phyloP scores from a whole-genome alignment of 2,888 invertebrate species.

The Amphipoea oculea region DNA sequence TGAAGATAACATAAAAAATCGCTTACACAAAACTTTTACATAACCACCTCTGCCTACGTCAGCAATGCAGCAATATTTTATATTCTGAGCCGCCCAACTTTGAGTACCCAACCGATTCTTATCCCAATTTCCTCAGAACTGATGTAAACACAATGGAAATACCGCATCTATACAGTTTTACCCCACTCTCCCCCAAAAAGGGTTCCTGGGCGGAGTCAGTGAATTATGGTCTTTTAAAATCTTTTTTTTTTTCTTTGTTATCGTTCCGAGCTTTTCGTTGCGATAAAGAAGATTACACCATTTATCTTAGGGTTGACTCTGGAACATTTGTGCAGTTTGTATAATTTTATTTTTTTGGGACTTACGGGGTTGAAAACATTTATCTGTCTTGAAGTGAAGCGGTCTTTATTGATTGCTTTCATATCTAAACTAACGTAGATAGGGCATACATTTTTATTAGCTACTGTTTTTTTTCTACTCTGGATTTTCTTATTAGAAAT shows the following conservation, averaged over 20 bases:
- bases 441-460: conserved; percentile 41
- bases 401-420: conserved; percentile 57
- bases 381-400: conserved; percentile 43
- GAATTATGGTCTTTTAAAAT: conserved; percentile 87
- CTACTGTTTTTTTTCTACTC: conserved; percentile 7
- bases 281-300: conserved; percentile 86
- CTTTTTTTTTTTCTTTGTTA: conserved; percentile 83
- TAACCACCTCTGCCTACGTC: conserved; percentile 10
- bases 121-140: conserved; percentile 65
- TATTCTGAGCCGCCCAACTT: conserved; percentile 53
- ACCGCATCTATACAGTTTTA: conserved; percentile 70
- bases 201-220: conserved; percentile 76
- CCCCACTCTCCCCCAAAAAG: conserved; percentile 71
- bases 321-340: conserved; percentile 76
- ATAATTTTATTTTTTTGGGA: conserved; percentile 69
- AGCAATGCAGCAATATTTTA: conserved; percentile 58
- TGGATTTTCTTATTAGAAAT: conserved; percentile 17
- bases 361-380: conserved; percentile 33
- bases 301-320: conserved; percentile 80
- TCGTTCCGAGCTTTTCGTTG: conserved; percentile 82
- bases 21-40: conserved; percentile 13
- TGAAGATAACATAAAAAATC: conserved; percentile 5
- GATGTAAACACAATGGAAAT: conserved; percentile 69
- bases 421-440: conserved; percentile 41
- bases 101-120: conserved; percentile 60